Percentiles rank a stretch among this genome's conserved stretches.
Evolutionary conservation across 2,797 vertebrate genomes (phyloP).

Genomic region (Aldrovandia affinis): DNA sequence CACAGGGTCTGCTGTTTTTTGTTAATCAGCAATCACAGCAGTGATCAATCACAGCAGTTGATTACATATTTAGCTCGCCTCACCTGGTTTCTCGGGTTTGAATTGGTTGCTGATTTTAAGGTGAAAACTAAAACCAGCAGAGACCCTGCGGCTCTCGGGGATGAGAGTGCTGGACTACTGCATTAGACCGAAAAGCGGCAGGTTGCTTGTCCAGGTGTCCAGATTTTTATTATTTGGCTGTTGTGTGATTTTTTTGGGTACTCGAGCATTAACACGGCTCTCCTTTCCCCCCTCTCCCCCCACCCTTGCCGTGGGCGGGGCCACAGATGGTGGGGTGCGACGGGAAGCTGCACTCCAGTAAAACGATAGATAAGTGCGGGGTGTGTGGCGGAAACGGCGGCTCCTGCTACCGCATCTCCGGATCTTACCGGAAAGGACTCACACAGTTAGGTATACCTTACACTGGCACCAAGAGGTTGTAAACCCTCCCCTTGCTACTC

Average conservation of each 20-base stretch:
- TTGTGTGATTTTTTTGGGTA: neutral
- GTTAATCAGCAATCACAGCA: neutral
- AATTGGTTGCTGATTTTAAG: too few species aligned
- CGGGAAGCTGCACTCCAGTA: conserved; percentile 83
- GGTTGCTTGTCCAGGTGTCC: neutral
- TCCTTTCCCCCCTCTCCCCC: conserved; percentile 16
- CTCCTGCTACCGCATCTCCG: conserved; percentile 84
- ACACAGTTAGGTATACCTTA: conserved; percentile 85
- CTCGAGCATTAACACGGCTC: neutral
- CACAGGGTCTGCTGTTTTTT: too few species aligned
- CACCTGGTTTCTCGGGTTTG: neutral
- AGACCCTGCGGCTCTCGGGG: neutral
- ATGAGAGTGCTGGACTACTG: neutral
- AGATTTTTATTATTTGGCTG: neutral
- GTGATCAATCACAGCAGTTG: neutral
- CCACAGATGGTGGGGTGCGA: conserved; percentile 86
- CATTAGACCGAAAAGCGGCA: neutral
- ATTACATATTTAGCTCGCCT: neutral
- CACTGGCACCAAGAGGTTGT: conserved; percentile 35
- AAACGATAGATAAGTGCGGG: conserved; percentile 82
- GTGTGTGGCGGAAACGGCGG: conserved; percentile 85
- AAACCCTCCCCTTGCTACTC: conserved; percentile 14
- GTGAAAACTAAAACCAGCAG: neutral
- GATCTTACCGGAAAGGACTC: conserved; percentile 86
- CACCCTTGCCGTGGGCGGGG: conserved; percentile 24